A percentile compares a stretch with the other conserved stretches of the same genome.
Evolutionary conservation across 2,113 vertebrate species (phyloP).

Genomic region (Pseudopodoces humilis): DNA sequence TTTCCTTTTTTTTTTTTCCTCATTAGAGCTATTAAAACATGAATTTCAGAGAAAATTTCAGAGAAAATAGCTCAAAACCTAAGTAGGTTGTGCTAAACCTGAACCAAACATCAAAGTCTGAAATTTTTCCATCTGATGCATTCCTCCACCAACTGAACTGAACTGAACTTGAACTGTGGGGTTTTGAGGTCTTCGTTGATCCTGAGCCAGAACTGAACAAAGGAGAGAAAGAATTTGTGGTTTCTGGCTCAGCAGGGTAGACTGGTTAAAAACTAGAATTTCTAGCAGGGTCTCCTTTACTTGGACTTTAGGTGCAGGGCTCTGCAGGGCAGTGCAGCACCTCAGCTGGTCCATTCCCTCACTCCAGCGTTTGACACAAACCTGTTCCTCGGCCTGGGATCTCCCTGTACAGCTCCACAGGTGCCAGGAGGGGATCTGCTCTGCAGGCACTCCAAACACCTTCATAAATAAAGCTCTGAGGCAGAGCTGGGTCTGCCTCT

Average conservation of each 20-base stretch:
- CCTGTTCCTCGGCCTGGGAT: not conserved
- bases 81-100: not conserved
- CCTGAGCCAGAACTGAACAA: not conserved
- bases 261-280: not conserved
- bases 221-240: not conserved
- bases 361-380: not conserved
- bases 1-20: not conserved
- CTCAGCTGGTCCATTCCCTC: accelerated
- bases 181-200: not conserved
- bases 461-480: not conserved
- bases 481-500: not conserved
- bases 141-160: not conserved
- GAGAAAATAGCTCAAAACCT: not conserved
- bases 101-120: not conserved
- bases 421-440: not conserved
- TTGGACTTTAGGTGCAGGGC: not conserved
- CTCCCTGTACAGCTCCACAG: not conserved
- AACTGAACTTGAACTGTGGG: not conserved
- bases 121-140: not conserved
- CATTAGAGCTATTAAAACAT: not conserved
- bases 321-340: not conserved
- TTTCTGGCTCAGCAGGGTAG: not conserved
- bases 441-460: not conserved
- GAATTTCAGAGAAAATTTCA: not conserved
- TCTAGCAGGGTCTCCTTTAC: not conserved